Percentiles rank a stretch among this genome's conserved stretches.
phyloP scores from a whole-genome alignment of 2,113 vertebrate species.

The Erpornis zantholeuca region DNA sequence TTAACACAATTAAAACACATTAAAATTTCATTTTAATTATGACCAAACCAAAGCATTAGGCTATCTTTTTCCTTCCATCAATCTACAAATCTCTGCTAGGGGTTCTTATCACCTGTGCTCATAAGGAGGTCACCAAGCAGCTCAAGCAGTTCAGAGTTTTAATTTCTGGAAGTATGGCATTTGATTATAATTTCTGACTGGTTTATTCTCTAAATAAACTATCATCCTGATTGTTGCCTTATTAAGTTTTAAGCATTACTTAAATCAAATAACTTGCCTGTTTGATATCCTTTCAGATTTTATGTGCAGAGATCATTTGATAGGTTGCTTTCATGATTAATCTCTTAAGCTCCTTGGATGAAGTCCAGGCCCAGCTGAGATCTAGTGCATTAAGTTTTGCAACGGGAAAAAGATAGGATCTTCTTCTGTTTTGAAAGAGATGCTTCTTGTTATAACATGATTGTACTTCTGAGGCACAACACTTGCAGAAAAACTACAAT shows the following conservation, averaged over 20 bases:
- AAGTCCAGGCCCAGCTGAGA: neutral
- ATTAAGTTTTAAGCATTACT: constrained; percentile 30
- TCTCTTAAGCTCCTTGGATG: neutral
- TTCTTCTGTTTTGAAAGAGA: constrained; percentile 5
- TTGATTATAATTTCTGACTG: constrained; percentile 19
- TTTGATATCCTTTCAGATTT: constrained; percentile 11
- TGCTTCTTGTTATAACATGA: neutral
- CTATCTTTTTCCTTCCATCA: neutral
- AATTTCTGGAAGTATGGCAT: neutral
- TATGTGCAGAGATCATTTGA: neutral
- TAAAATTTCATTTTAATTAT: constrained; percentile 31
- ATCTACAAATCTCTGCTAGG: neutral
- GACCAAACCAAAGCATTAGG: neutral
- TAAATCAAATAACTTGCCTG: neutral
- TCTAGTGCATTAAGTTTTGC: neutral
- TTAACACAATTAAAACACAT: constrained; percentile 23
- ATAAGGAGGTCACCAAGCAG: neutral
- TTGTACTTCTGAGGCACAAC: neutral
- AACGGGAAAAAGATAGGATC: neutral
- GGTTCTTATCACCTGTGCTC: neutral
- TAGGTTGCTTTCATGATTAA: constrained; percentile 7
- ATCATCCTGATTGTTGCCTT: neutral
- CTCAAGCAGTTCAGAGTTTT: constrained; percentile 2
- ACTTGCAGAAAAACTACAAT: neutral
- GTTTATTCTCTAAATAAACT: constrained; percentile 35